phyloP scores from a whole-genome alignment of 1,140 invertebrate genomes.

The Geopemphigus sp. region DNA sequence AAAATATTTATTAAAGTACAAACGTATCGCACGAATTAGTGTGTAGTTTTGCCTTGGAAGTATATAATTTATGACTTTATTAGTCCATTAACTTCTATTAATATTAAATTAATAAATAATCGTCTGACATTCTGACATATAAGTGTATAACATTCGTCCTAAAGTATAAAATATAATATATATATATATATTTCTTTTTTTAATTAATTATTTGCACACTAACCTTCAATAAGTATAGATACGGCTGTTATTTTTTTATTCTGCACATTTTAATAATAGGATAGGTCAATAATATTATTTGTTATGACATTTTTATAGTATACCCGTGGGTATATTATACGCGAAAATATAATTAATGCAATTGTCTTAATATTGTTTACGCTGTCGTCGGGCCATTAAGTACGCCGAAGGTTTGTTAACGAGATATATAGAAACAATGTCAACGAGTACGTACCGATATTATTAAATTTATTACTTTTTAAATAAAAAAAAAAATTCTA shows the following conservation, averaged over 20 bases:
- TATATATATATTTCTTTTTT: neutral
- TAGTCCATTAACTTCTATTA: neutral
- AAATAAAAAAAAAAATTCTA: too few species aligned
- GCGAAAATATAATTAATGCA: constrained; percentile 1
- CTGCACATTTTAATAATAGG: neutral
- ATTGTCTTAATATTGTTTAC: constrained; percentile 6
- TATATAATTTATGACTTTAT: neutral
- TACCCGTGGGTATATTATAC: neutral
- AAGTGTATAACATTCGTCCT: neutral
- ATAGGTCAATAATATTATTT: constrained; percentile 17
- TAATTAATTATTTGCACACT: neutral
- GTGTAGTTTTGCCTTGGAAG: neutral
- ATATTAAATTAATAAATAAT: neutral
- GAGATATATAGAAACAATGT: neutral
- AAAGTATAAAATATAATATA: neutral
- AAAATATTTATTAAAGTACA: too few species aligned
- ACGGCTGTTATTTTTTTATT: neutral
- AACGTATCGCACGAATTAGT: neutral
- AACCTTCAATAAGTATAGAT: constrained; percentile 13
- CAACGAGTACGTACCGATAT: neutral
- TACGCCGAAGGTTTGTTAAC: neutral
- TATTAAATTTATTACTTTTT: neutral
- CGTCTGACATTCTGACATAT: neutral
- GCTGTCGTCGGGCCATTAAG: neutral
- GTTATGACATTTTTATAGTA: constrained; percentile 12